Base-by-base conservation (phyloP, 1,140 invertebrate genomes). In the Drosophila erecta region DNA sequence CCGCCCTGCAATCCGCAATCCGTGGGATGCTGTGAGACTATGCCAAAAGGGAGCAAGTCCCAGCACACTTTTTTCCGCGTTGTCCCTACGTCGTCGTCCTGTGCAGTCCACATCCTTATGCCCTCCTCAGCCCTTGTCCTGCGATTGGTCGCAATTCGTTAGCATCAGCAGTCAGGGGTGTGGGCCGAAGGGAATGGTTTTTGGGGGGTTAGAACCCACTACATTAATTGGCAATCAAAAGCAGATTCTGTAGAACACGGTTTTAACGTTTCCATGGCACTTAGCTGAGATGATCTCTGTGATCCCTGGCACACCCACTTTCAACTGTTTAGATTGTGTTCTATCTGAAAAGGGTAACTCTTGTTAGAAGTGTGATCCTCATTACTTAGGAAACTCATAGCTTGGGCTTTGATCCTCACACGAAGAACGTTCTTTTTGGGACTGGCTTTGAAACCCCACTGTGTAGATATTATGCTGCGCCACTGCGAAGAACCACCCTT, bases 51-150 rank as follows among this genome's bases (percentile, higher is more conserved):
- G 50, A 70, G 17, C 49, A 86, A 86, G 83, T 86, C 81, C 72
- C 79, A 87, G 76, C 81, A 81, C 77, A 74, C 62, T 85, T 79
- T 79, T 59, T 61, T 43, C 27, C 24, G n/a, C 46, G 11, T 24
- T 15, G 17, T 51, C 35, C 50, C 58, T 70, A 64, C 81, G 79
- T 83, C 83, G 87, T 87, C 84, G 83, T 86, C 83, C 81, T 84
- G 65, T 67, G 66, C 20, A 67, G 64, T 12, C 46, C 41, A 41
- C 64, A 51, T 43, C 59, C 64, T 67, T 46, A 40, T 57, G 27
- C 49, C 72, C 40, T 60, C n/a, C 30, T 40, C 14, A 30, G 24
- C 40, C 38, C 43, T 64, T 44, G 35, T 54, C 44, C 56, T 76
- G 58, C 30, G 12, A 43, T 40, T 62, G 47, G 27, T 67, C 44